These are phyloP conservation scores for Drosophila recens DNA, from an alignment of 2,888 invertebrate species.

Conservation along the genomic window DNA sequence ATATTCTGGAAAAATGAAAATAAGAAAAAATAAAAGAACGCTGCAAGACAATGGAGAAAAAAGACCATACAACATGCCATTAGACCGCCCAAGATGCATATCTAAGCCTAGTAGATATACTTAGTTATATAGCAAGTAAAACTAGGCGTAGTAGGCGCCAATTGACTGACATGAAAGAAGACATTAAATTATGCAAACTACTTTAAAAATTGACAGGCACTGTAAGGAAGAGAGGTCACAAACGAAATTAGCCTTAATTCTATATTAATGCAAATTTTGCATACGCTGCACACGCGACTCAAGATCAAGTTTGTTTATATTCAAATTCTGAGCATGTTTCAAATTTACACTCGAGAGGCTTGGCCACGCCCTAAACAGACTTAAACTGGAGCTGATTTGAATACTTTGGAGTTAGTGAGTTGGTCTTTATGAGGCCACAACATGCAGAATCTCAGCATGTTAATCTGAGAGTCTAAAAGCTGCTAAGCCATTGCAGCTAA, in stretches of 20 bases:
- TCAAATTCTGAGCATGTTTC: slow-evolving; percentile 43
- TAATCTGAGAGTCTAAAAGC: slow-evolving; percentile 28
- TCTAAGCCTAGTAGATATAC: slow-evolving; percentile 12
- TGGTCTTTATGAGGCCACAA: slow-evolving; percentile 50
- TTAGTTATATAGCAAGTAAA: background rate
- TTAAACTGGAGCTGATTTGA: slow-evolving; percentile 32
- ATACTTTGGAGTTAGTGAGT: slow-evolving; percentile 37
- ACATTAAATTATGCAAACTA: slow-evolving; percentile 69
- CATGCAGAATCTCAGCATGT: slow-evolving; percentile 57
- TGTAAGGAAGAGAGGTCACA: slow-evolving; percentile 42
- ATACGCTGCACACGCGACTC: slow-evolving; percentile 31
- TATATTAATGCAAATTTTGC: slow-evolving; percentile 23
- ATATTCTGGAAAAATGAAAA: background rate
- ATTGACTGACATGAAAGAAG: slow-evolving; percentile 44
- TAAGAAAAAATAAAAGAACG: background rate
- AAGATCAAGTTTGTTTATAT: slow-evolving; percentile 43
- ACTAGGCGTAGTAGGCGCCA: slow-evolving; percentile 24
- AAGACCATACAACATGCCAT: slow-evolving; percentile 64
- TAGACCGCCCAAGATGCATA: slow-evolving; percentile 71
- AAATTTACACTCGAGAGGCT: slow-evolving; percentile 56
- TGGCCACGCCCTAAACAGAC: slow-evolving; percentile 40
- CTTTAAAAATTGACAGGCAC: slow-evolving; percentile 47
- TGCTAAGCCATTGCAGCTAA: slow-evolving; percentile 49
- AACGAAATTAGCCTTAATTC: slow-evolving; percentile 15
- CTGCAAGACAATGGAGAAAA: slow-evolving; percentile 47